Conservation (phyloP, 1,140 invertebrate species). For the Drosophila novamexicana region DNA sequence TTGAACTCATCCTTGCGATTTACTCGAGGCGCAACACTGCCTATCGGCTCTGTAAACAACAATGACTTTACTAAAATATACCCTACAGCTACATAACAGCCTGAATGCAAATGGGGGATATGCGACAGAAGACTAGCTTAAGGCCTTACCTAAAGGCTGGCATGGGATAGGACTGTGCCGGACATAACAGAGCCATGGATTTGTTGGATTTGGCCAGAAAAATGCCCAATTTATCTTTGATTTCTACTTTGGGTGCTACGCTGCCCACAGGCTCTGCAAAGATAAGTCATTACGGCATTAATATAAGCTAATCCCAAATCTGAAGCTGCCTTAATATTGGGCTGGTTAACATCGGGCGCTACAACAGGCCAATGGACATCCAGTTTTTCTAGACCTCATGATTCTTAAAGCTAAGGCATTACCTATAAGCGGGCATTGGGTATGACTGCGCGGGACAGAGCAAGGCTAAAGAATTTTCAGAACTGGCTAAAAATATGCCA, state of each 20-base stretch:
- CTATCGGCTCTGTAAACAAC: conserved; percentile 88
- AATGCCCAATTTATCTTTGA: conserved; percentile 85
- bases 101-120: conserved; percentile 17
- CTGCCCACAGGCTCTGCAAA: conserved; percentile 86
- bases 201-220: conserved; percentile 56
- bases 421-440: conserved; percentile 88
- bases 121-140: not conserved
- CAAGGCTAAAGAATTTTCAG: conserved; percentile 85
- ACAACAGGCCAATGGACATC: no score
- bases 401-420: conserved; percentile 33
- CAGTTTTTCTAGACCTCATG: no score
- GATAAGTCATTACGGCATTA: not conserved
- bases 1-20: conserved; percentile 90
- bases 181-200: conserved; percentile 86
- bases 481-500: conserved; percentile 72
- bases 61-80: not conserved
- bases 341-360: not conserved
- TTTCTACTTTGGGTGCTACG: conserved; percentile 86
- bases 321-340: conserved; percentile 17
- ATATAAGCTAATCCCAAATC: not conserved
- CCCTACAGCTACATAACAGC: not conserved
- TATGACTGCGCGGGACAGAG: conserved; percentile 91
- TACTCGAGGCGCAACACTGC: conserved; percentile 90
- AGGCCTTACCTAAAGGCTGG: conserved; percentile 87
- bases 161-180: conserved; percentile 88